These are phyloP conservation scores for Druon quercuslanigerum DNA, from an alignment of 1,140 invertebrate genomes.

Conservation along the genomic window DNA sequence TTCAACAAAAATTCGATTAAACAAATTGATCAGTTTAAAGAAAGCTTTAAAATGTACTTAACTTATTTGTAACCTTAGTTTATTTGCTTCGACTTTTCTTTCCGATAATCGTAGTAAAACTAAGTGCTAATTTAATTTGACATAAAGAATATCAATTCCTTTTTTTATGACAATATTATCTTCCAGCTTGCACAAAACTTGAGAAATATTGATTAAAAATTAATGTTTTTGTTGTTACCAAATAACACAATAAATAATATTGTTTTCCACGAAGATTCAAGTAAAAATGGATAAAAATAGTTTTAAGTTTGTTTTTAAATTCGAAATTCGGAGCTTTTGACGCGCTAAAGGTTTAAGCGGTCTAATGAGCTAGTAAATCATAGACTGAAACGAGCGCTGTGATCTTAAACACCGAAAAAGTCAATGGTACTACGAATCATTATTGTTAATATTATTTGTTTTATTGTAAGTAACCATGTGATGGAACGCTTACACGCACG, in stretches of 20 bases:
- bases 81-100: not conserved
- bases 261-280: not conserved
- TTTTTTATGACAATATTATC: not conserved
- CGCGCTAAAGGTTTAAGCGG: slow-evolving; percentile 49
- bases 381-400: slow-evolving; percentile 72
- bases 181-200: slow-evolving; percentile 20
- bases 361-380: slow-evolving; percentile 57
- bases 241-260: not conserved
- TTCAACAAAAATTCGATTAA: not conserved
- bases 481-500: not conserved
- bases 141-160: not conserved
- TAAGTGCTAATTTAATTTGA: too few species aligned
- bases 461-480: slow-evolving; percentile 21
- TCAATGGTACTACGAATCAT: slow-evolving; percentile 67
- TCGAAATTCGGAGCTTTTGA: not conserved
- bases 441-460: slow-evolving; percentile 53
- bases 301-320: not conserved
- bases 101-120: too few species aligned
- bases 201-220: not conserved
- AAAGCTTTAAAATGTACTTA: slow-evolving; percentile 9
- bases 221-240: not conserved
- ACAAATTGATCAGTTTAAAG: not conserved
- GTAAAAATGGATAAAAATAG: not conserved
- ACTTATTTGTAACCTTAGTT: not conserved
- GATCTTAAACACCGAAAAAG: slow-evolving; percentile 70